phyloP scores from a whole-genome alignment of 2,113 vertebrate species.

The Plestiodon gilberti region DNA sequence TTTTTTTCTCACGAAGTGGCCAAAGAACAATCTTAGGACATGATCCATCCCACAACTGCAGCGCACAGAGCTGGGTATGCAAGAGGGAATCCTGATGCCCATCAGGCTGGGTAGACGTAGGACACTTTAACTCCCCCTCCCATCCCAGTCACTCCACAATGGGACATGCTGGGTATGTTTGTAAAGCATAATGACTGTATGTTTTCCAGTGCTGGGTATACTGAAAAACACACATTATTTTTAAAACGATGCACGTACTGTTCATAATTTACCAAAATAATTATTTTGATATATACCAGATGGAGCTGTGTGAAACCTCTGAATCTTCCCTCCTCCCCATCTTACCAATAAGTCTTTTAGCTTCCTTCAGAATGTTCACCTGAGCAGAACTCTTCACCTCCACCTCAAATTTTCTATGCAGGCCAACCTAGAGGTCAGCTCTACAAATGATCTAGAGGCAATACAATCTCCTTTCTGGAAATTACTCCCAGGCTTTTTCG shows the following conservation, averaged over 20 bases:
- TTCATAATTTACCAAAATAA: background rate
- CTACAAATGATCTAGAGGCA: background rate
- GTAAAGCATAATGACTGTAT: no score
- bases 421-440: background rate
- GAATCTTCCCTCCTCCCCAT: background rate
- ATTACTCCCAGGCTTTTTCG: constrained; percentile 28
- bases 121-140: background rate
- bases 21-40: background rate
- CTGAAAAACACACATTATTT: background rate
- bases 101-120: no score
- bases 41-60: no score
- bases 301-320: background rate
- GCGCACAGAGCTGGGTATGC: background rate
- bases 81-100: background rate
- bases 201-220: background rate
- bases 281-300: background rate
- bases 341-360: background rate
- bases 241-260: background rate
- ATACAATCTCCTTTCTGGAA: background rate
- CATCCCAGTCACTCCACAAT: background rate
- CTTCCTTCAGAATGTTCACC: background rate
- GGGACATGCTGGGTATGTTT: no score
- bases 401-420: background rate
- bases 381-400: background rate
- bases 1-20: background rate